phyloP scores from a whole-genome alignment of 2,888 invertebrate species.

The Cremastinae sp. region DNA sequence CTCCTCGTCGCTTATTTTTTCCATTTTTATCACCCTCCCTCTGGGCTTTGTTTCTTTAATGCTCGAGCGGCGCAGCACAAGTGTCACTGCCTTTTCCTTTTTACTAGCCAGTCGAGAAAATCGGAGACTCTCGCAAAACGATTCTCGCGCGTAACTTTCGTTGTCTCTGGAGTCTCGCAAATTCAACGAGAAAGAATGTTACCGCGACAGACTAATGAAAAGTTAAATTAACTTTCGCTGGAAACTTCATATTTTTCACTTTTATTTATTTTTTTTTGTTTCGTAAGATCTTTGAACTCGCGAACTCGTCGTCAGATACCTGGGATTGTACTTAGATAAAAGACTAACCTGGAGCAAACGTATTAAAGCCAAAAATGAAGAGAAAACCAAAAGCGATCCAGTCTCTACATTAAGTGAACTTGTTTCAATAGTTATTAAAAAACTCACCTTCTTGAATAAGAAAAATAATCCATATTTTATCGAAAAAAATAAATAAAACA shows the following conservation, averaged over 20 bases:
- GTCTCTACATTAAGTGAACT: too few species aligned
- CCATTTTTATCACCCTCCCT: constrained; percentile 17
- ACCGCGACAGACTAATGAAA: constrained; percentile 31
- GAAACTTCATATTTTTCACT: background rate
- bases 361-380: too few species aligned
- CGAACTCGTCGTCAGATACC: too few species aligned
- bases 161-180: constrained; percentile 36
- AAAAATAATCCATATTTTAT: too few species aligned
- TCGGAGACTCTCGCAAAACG: constrained; percentile 24
- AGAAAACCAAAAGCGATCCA: too few species aligned
- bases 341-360: too few species aligned
- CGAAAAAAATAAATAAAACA: too few species aligned
- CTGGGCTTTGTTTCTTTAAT: constrained; percentile 72
- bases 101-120: constrained; percentile 31
- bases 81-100: constrained; percentile 64
- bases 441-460: too few species aligned
- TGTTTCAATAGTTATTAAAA: too few species aligned
- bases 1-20: constrained; percentile 33
- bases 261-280: background rate
- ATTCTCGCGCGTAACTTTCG: constrained; percentile 43
- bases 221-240: constrained; percentile 37
- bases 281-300: background rate
- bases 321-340: too few species aligned
- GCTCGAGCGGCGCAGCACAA: constrained; percentile 62
- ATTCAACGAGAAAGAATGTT: constrained; percentile 26